phyloP scores from a whole-genome alignment of 2,888 invertebrate genomes.

The Hedychridium roseum region DNA sequence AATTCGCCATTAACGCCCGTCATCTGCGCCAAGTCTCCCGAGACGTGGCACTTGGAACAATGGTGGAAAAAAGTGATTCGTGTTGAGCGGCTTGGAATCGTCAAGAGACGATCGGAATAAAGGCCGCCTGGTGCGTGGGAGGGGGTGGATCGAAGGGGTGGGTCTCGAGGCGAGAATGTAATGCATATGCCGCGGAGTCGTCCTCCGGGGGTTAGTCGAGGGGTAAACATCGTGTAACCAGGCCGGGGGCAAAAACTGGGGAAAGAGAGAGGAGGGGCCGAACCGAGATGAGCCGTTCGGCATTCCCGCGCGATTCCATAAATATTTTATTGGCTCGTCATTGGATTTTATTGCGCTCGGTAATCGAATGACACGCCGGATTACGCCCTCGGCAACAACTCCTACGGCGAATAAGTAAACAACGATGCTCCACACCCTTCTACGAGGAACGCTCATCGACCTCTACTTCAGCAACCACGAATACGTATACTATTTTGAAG shows the following conservation, averaged over 20 bases:
- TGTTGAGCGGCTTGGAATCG: constrained; percentile 16
- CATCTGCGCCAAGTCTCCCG: constrained; percentile 3
- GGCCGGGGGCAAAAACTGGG: too few relatives aligned
- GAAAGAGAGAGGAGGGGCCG: constrained; percentile 37
- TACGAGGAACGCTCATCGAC: too few relatives aligned
- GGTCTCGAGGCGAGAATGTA: not conserved
- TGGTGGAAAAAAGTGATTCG: constrained; percentile 18
- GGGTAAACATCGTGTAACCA: constrained; percentile 62
- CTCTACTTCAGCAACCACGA: too few relatives aligned
- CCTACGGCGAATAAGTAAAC: constrained; percentile 6
- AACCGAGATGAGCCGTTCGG: constrained; percentile 18
- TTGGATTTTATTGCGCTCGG: constrained; percentile 54
- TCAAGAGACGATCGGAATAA: not conserved
- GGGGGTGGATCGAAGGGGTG: not conserved
- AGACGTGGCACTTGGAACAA: constrained; percentile 10
- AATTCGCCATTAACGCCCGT: too few relatives aligned
- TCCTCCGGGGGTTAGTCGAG: constrained; percentile 49
- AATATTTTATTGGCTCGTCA: constrained; percentile 63
- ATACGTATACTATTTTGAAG: too few relatives aligned
- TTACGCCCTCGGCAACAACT: constrained; percentile 31
- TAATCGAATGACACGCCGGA: constrained; percentile 47
- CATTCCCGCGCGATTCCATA: constrained; percentile 51
- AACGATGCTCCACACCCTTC: too few relatives aligned
- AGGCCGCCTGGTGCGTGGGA: not conserved
- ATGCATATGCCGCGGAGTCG: constrained; percentile 14